Evolutionary conservation across 2,888 invertebrate species (phyloP).

Genomic region (Cerastis leucographa): DNA sequence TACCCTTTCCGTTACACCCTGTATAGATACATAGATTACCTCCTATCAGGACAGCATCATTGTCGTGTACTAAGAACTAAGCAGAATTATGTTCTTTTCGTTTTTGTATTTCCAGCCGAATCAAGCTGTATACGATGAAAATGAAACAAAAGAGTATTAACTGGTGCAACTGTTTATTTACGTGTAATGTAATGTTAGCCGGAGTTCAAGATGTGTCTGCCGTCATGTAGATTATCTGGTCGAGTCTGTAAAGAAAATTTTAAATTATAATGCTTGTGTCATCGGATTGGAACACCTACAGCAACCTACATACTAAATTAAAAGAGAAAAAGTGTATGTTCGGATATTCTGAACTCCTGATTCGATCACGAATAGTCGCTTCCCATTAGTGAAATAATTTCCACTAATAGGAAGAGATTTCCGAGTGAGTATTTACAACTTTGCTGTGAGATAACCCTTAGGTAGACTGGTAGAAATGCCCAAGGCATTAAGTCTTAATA

Average conservation of each 20-base stretch:
- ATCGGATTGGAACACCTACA: neutral
- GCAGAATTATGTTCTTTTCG: neutral
- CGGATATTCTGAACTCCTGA: neutral
- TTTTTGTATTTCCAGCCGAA: neutral
- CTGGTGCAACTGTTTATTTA: conserved; percentile 41
- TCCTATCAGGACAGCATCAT: neutral
- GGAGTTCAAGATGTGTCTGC: neutral
- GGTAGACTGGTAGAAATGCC: too few relatives aligned
- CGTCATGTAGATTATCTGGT: conserved; percentile 23
- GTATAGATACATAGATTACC: too few relatives aligned
- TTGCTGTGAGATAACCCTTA: too few relatives aligned
- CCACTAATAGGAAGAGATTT: neutral
- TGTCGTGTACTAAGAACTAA: neutral
- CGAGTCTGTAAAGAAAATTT: conserved; percentile 19
- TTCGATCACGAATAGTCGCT: neutral
- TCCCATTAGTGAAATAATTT: neutral
- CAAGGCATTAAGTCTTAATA: too few relatives aligned
- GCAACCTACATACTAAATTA: neutral
- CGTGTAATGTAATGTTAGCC: conserved; percentile 8
- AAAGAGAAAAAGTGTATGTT: neutral
- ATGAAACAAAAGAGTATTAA: neutral
- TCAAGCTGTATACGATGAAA: neutral
- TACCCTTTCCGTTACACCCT: too few relatives aligned
- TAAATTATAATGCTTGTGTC: neutral
- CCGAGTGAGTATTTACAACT: neutral